These are phyloP conservation scores for Brevipalpus yothersi DNA, from an alignment of 1,140 invertebrate genomes.

Conservation along the genomic window DNA sequence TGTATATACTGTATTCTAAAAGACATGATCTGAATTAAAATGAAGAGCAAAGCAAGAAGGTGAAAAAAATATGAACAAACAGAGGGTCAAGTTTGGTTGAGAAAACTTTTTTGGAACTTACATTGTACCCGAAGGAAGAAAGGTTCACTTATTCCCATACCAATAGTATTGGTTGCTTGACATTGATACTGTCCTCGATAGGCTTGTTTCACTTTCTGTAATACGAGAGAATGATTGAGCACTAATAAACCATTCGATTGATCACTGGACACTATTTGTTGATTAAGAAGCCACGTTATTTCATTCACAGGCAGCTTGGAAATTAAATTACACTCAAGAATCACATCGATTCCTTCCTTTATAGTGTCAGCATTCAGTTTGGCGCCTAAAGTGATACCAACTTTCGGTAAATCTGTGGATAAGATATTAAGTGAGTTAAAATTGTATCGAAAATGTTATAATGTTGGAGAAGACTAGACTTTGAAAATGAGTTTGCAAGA, in stretches of 20 bases:
- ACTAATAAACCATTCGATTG: slow-evolving; percentile 45
- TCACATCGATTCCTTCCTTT: slow-evolving; percentile 13
- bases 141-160: slow-evolving; percentile 51
- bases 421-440: not conserved
- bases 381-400: slow-evolving; percentile 7
- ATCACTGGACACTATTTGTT: slow-evolving; percentile 7
- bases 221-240: slow-evolving; percentile 34
- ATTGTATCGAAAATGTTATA: not conserved
- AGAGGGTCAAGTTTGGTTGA: too few species aligned
- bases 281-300: slow-evolving; percentile 13
- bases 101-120: slow-evolving; percentile 28
- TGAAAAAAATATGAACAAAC: too few species aligned
- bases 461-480: too few species aligned
- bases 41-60: too few species aligned
- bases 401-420: not conserved
- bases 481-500: too few species aligned
- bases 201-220: slow-evolving; percentile 16
- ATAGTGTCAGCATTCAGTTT: slow-evolving; percentile 10
- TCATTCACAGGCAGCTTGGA: slow-evolving; percentile 14
- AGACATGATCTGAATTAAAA: too few species aligned
- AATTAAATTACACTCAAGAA: slow-evolving; percentile 12
- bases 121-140: slow-evolving; percentile 64
- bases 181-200: slow-evolving; percentile 39
- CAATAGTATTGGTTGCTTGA: slow-evolving; percentile 61
- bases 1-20: too few species aligned